phyloP scores from a whole-genome alignment of 2,113 vertebrate genomes.

The Syngnathoides biaculeatus region DNA sequence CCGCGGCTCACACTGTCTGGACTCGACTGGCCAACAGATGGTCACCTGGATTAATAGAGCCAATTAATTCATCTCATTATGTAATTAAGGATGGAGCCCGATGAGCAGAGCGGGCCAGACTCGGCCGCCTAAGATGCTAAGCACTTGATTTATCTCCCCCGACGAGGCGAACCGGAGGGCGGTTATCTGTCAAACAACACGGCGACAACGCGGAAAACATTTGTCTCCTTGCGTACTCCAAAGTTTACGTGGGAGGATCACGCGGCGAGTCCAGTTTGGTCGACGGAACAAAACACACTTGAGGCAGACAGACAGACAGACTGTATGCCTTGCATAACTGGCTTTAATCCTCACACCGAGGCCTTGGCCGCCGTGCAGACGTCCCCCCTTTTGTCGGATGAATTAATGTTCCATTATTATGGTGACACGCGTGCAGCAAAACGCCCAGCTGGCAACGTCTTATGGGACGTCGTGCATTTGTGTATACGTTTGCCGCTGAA shows the following conservation, averaged over 20 bases:
- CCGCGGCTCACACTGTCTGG: constrained; percentile 43
- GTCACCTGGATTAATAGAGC: constrained; percentile 70
- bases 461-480: background rate
- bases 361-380: background rate
- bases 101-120: constrained; percentile 31
- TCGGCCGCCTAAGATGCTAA: constrained; percentile 47
- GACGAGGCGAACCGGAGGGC: constrained; percentile 21
- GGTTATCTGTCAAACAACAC: constrained; percentile 35
- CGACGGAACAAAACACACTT: background rate
- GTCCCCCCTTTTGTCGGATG: background rate
- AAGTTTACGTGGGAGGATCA: background rate
- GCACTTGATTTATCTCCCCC: constrained; percentile 39
- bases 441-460: background rate
- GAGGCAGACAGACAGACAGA: background rate
- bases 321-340: background rate
- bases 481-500: background rate
- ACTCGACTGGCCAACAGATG: constrained; percentile 60
- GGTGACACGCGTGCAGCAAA: background rate
- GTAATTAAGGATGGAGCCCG: constrained; percentile 61
- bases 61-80: constrained; percentile 69
- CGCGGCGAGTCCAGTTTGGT: background rate
- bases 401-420: background rate
- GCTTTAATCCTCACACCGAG: constrained; percentile 2
- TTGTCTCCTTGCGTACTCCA: background rate
- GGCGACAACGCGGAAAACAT: constrained; percentile 7